Evolutionary conservation across 2,113 vertebrate species (phyloP).

Genomic region (Cyprinodon tularosa): DNA sequence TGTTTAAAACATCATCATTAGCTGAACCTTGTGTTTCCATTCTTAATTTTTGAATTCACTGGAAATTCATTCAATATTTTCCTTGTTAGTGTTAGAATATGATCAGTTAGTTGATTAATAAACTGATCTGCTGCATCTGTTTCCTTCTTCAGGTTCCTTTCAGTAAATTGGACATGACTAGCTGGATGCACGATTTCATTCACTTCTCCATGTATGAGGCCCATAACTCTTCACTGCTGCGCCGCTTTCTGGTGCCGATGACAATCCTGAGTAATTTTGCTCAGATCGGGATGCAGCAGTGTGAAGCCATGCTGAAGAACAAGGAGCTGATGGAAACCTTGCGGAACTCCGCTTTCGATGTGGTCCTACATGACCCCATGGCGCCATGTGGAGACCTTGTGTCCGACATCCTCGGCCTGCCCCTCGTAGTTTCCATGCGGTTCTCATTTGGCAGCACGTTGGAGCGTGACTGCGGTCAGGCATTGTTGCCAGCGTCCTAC

Average conservation of each 20-base stretch:
- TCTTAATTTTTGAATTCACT: not conserved
- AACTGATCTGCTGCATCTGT: not conserved
- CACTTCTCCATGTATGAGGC: slow-evolving; percentile 32
- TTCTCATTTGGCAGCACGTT: slow-evolving; percentile 1
- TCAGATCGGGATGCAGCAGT: not conserved
- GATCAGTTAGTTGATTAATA: not conserved
- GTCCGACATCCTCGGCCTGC: slow-evolving; percentile 27
- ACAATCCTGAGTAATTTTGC: rapidly evolving
- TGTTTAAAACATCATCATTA: too few relatives aligned
- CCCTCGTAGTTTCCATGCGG: slow-evolving; percentile 25
- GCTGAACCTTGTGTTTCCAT: not conserved
- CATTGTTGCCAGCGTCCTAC: not conserved
- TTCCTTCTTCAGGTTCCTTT: slow-evolving; percentile 29
- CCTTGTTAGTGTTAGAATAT: not conserved
- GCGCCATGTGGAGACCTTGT: slow-evolving; percentile 32
- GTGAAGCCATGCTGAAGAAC: slow-evolving; percentile 40
- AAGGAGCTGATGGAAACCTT: slow-evolving; percentile 14
- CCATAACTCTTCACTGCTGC: not conserved
- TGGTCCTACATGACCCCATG: slow-evolving; percentile 21
- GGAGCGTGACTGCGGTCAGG: slow-evolving; percentile 52
- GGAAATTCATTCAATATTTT: not conserved
- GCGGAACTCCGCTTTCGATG: not conserved
- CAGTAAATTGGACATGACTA: not conserved
- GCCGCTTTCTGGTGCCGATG: rapidly evolving
- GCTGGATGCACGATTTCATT: slow-evolving; percentile 6